Evolutionary conservation across 2,888 invertebrate genomes (phyloP).

Genomic region (Tiliacea citrago): DNA sequence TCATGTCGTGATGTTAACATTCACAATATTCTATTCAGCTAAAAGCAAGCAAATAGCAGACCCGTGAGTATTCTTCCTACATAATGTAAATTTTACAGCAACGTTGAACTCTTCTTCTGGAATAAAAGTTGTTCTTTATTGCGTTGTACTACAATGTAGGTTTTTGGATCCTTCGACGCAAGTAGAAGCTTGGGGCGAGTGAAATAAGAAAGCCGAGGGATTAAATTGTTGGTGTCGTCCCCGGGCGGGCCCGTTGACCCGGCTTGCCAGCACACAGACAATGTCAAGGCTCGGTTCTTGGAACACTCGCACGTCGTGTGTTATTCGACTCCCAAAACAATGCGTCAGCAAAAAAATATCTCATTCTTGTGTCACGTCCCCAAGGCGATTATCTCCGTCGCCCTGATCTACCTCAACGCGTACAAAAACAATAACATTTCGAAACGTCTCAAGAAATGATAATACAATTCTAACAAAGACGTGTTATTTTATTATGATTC

Average conservation of each 20-base stretch:
- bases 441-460: constrained; percentile 65
- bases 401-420: constrained; percentile 80
- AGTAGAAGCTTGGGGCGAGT: constrained; percentile 14
- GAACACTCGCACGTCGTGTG: constrained; percentile 59
- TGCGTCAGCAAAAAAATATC: constrained; percentile 83
- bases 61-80: constrained; percentile 69
- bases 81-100: constrained; percentile 71
- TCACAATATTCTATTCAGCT: constrained; percentile 77
- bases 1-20: constrained; percentile 77
- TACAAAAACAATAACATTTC: constrained; percentile 78
- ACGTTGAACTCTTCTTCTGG: constrained; percentile 61
- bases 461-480: constrained; percentile 64
- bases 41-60: constrained; percentile 73
- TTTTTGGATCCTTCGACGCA: constrained; percentile 37
- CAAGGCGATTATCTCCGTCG: constrained; percentile 80
- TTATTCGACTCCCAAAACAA: constrained; percentile 78
- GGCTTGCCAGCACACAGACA: constrained; percentile 48
- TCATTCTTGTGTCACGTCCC: constrained; percentile 83
- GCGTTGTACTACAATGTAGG: constrained; percentile 46
- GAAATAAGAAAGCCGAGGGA: constrained; percentile 22
- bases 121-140: constrained; percentile 66
- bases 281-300: constrained; percentile 70
- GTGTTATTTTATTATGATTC: constrained; percentile 65
- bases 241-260: constrained; percentile 48
- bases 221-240: constrained; percentile 18